Percentiles rank a stretch among this genome's conserved stretches.
These are phyloP conservation scores for Drosophila sp. DNA, from an alignment of 1,140 invertebrate genomes.

Conservation along the genomic window DNA sequence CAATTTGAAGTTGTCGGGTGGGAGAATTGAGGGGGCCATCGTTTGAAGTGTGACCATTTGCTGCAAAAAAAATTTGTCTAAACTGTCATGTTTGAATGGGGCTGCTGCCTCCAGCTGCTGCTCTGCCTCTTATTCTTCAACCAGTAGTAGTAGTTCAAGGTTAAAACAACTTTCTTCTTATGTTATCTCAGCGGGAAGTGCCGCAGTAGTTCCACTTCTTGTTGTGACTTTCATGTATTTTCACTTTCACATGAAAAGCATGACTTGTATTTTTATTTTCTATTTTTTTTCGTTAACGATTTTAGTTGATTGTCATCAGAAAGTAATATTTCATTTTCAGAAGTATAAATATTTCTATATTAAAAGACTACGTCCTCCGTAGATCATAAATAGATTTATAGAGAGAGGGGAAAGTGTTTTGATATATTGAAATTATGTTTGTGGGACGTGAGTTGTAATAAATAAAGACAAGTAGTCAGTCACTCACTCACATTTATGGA, in stretches of 20 bases:
- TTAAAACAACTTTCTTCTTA: conserved; percentile 9
- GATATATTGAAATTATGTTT: conserved; percentile 6
- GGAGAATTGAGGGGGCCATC: not conserved
- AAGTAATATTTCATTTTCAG: not conserved
- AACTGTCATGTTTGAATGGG: not conserved
- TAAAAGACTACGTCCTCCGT: not conserved
- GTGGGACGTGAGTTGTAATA: conserved; percentile 13
- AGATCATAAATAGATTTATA: not conserved
- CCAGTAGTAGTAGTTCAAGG: conserved; percentile 10
- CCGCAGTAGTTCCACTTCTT: not conserved
- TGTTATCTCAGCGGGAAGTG: conserved; percentile 11
- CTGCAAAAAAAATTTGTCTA: not conserved
- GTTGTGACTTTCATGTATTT: conserved; percentile 7
- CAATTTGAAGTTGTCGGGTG: not conserved
- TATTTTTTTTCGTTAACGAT: not conserved
- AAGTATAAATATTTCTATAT: not conserved
- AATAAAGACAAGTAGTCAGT: conserved; percentile 7
- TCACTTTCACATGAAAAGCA: conserved; percentile 3
- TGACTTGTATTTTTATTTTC: not conserved
- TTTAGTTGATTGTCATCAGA: not conserved
- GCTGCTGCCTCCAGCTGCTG: not conserved
- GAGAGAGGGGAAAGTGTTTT: conserved; percentile 7
- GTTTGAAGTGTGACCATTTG: conserved; percentile 3
- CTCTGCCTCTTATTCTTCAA: not conserved
- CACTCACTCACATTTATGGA: conserved; percentile 1